Percentiles rank a stretch among this genome's conserved stretches.
Evolutionary conservation across 1,140 invertebrate species (phyloP).

Genomic region (Phymastichus coffea): DNA sequence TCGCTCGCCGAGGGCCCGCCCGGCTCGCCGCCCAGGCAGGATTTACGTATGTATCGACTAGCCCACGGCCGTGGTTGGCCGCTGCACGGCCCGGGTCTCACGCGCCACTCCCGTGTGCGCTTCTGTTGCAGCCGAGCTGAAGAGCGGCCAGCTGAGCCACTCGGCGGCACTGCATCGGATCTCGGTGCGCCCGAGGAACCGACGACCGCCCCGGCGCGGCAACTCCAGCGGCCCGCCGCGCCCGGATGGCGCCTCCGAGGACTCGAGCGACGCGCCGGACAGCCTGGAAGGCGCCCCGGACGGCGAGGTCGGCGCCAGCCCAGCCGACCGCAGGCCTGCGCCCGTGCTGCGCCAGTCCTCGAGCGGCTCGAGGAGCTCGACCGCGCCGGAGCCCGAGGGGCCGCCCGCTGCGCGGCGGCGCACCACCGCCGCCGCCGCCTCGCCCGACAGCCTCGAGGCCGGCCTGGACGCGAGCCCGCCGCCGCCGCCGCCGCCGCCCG

Average conservation of each 20-base stretch:
- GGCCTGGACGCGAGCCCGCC: conserved; percentile 28
- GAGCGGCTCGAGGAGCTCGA: conserved; percentile 49
- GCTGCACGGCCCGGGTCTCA: neutral
- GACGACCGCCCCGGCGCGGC: conserved; percentile 46
- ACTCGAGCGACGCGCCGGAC: conserved; percentile 13
- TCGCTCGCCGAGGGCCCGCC: conserved; percentile 36
- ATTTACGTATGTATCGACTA: conserved; percentile 49
- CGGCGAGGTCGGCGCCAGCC: neutral
- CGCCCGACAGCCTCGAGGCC: conserved; percentile 48
- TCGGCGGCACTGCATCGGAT: conserved; percentile 54
- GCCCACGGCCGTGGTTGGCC: neutral
- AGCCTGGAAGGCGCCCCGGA: conserved; percentile 11
- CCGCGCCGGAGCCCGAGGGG: conserved; percentile 46
- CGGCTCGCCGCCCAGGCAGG: conserved; percentile 43
- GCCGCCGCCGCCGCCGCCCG: conserved; percentile 9
- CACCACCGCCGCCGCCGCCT: conserved; percentile 39
- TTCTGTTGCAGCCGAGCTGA: conserved; percentile 42
- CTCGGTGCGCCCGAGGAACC: conserved; percentile 51
- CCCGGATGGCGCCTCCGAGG: conserved; percentile 10
- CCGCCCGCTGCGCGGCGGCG: no score
- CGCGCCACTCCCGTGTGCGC: no score
- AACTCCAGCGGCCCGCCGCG: neutral
- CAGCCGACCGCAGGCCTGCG: conserved; percentile 15
- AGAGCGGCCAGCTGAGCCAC: conserved; percentile 46
- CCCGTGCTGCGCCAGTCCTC: conserved; percentile 48